Evolutionary conservation across 2,797 vertebrate species (phyloP), one percentile per base, ranked within the genome.

Genomic region (Schizopygopsis pylzovi): DNA sequence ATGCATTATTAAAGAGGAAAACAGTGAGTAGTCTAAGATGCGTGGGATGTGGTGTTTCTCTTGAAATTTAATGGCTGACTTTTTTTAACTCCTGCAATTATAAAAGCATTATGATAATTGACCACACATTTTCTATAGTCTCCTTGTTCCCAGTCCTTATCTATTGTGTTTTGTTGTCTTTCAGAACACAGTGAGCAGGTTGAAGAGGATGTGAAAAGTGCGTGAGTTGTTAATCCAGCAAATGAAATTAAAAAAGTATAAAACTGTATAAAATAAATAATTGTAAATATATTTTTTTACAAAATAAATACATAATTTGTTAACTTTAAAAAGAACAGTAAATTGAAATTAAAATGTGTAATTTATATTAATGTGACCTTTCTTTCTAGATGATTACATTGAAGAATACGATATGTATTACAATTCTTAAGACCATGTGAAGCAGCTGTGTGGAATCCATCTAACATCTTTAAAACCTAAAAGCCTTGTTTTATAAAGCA

Each of bases 401-500:
- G 75, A 22, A 15, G 39, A 47, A 12, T 3, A 37, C 1, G 4
- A 0, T 1, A 12, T 1, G 52, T 68, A 68, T 52, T 47, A 65
- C 9, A 15, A 18, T 9, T 59, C 8, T 10, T 67, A 67, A 67
- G 28, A 67, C 65, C 1, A 10, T 59, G 49, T 70, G 20, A 73
- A 39, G 33, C 4, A 11, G 28, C 72, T 52, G 20, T 47, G 20
- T 11, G 56, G 25, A 83, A 67, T 67, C 9, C 33, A n/a, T 63
- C 7, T 79, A 45, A 77, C 20, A 78, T 68, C n/a, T 56, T 84
- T 41, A 47, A 54, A 77, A 68, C n/a, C 33, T 56, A 28, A 41
- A 84, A 20, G 20, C 18, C 41, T 65, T 83, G 81, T 83, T 49
- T 63, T 63, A 65, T 83, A 39, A 37, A 63, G 37, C 56, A 59